Evolutionary conservation across 2,113 vertebrate genomes (phyloP).

Genomic region (Forbesichthys agassizii): DNA sequence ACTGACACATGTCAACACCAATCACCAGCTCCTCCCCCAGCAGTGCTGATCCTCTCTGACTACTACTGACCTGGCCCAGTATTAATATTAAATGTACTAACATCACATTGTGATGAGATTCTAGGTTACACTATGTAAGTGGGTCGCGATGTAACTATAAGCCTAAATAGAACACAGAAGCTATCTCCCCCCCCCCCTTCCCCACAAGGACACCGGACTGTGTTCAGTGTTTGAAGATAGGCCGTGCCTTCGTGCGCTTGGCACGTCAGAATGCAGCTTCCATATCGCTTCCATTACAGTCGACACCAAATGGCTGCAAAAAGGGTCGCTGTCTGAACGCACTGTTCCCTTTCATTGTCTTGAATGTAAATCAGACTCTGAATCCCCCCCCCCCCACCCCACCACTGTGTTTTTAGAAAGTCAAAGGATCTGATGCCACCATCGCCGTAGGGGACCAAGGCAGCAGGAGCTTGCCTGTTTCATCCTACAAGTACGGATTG

Average conservation of each 20-base stretch:
- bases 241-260: constrained; percentile 3
- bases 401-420: constrained; percentile 5
- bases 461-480: not conserved
- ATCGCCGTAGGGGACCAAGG: constrained; percentile 3
- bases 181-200: too few species aligned
- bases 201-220: too few species aligned
- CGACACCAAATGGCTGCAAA: constrained; percentile 38
- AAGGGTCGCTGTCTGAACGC: constrained; percentile 29
- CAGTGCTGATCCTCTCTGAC: constrained; percentile 41
- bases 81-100: not conserved
- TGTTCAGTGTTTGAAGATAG: constrained; percentile 8
- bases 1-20: constrained; percentile 45
- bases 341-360: constrained; percentile 38
- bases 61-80: too few species aligned
- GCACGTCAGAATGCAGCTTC: constrained; percentile 31
- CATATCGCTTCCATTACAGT: constrained; percentile 34
- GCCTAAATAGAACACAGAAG: constrained; percentile 6
- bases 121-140: constrained; percentile 5
- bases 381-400: constrained; percentile 13
- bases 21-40: constrained; percentile 68
- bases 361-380: constrained; percentile 61
- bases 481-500: not conserved
- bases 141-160: not conserved
- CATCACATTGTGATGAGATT: not conserved
- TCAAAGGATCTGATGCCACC: not conserved